Evolutionary conservation across 2,797 vertebrate genomes (phyloP), one percentile per base, ranked within the genome.

Genomic region (Mus minutoides): DNA sequence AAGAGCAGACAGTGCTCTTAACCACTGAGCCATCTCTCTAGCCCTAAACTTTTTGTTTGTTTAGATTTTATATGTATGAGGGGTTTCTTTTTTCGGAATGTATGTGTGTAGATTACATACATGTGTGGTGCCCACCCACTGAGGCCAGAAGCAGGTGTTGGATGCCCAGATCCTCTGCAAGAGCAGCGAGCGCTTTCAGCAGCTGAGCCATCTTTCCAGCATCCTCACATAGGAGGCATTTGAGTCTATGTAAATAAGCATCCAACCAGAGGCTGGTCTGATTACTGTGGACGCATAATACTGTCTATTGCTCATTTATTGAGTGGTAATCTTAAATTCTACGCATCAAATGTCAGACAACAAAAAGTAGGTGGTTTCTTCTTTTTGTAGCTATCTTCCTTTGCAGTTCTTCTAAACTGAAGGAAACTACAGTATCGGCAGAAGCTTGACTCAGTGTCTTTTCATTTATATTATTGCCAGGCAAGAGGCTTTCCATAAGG

Each of bases 251-350:
- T 60, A 13, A 82, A 71, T 29, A 73, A 92, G 82, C 43, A 83
- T 46, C 14, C 77, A 85, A 49, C 8, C 26, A 62, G 85, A 69
- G 88, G 40, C 31, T 79, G 82, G 64, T 67, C 31, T 83, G 37
- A 88, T 69, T 93, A 10, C 52, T n/a, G 78, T 31, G 46, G 93
- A 82, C 2, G 19, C 60, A 22, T 11, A 40, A 54, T 37, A 1
- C 17, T 5, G 9, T 16, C 56, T 58, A 80, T 95, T 40, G 8
- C 40, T 84, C 54, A 93, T 76, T 95, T 90, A 86, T 26, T 94
- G n/a, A 71, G 46, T 37, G 52, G 40, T 78, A 12, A 22, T 58
- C 89, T 95, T 88, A 89, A 92, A 83, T 88, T 93, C 31, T 67
- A 84, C 0, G 22, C 14, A 64, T 22, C 40, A 31, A 80, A 40